Conservation (phyloP, 2,113 vertebrate species). For the Oxyruncus cristatus region DNA sequence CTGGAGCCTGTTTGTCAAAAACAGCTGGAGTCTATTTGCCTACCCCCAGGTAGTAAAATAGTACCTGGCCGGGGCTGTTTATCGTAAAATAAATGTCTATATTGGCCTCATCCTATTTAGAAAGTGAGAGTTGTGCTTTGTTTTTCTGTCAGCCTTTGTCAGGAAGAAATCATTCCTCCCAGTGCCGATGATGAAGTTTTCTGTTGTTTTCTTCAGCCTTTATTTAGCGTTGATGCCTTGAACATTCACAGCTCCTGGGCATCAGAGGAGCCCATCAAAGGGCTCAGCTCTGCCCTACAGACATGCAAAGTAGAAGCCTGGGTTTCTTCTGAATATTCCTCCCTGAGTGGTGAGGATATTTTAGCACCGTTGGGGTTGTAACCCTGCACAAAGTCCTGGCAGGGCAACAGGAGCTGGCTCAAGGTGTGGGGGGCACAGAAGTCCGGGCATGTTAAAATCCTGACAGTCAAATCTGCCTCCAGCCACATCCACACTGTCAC, state of each 20-base stretch:
- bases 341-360: background rate
- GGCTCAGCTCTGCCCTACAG: background rate
- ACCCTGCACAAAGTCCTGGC: background rate
- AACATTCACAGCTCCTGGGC: background rate
- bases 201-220: background rate
- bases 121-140: background rate
- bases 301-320: background rate
- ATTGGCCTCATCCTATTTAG: background rate
- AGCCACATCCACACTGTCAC: background rate
- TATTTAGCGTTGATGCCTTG: background rate
- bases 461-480: background rate
- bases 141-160: background rate
- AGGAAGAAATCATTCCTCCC: background rate
- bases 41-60: background rate
- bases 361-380: background rate
- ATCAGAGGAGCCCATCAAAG: background rate
- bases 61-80: background rate
- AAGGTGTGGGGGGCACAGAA: background rate
- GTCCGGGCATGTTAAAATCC: background rate
- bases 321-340: background rate
- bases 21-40: background rate
- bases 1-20: background rate
- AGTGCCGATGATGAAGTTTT: background rate
- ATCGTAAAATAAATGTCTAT: background rate
- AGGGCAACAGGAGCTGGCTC: background rate